Evolutionary conservation across 2,797 vertebrate species (phyloP).

Genomic region (Sebastes dallii): DNA sequence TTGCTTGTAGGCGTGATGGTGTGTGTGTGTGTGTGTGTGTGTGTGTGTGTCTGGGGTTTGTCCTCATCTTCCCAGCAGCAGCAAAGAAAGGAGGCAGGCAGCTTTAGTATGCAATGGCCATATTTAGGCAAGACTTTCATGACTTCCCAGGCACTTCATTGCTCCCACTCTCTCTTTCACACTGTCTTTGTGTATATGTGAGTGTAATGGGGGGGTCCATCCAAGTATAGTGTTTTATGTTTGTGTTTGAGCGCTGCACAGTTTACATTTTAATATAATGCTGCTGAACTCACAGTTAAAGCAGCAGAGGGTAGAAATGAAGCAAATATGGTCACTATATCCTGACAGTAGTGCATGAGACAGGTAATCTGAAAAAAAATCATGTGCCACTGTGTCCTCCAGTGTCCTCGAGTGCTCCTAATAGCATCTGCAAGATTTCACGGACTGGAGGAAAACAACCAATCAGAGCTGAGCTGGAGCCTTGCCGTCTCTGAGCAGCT

Average conservation of each 20-base stretch:
- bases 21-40: neutral
- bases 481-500: too few species aligned
- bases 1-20: conserved; percentile 38
- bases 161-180: conserved; percentile 26
- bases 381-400: too few species aligned
- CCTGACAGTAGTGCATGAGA: too few species aligned
- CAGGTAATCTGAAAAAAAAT: too few species aligned
- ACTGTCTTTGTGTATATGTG: neutral
- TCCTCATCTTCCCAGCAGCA: conserved; percentile 70
- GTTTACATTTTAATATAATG: conserved; percentile 37
- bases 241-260: conserved; percentile 21
- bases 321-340: too few species aligned
- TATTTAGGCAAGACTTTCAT: conserved; percentile 86
- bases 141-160: conserved; percentile 57
- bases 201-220: neutral
- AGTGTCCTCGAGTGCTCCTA: too few species aligned
- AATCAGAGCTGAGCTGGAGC: too few species aligned
- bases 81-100: conserved; percentile 50
- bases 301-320: too few species aligned
- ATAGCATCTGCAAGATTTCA: too few species aligned
- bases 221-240: conserved; percentile 8
- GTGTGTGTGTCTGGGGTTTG: conserved; percentile 17
- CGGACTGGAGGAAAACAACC: too few species aligned
- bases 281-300: conserved; percentile 7
- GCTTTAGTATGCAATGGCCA: conserved; percentile 79